Conservation (phyloP, 2,888 invertebrate genomes). For the Drosophila diplacantha region DNA sequence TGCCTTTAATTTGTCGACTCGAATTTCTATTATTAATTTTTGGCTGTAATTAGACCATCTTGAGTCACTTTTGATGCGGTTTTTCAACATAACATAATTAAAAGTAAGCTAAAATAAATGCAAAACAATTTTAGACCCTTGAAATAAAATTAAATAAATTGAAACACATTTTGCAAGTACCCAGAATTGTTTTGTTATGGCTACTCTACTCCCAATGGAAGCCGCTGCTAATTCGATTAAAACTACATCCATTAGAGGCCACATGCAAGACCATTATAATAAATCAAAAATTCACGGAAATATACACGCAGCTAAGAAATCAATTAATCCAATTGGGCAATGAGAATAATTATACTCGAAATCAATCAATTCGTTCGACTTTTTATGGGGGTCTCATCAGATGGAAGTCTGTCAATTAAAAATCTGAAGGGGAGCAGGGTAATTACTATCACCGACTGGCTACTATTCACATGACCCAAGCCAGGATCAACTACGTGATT, state of each 20-base stretch:
- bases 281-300: slow-evolving; percentile 31
- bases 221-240: slow-evolving; percentile 20
- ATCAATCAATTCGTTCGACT: slow-evolving; percentile 25
- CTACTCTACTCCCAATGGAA: not conserved
- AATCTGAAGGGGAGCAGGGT: not conserved
- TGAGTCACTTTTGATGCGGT: not conserved
- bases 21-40: not conserved
- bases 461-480: slow-evolving; percentile 15
- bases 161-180: not conserved
- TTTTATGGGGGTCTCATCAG: slow-evolving; percentile 23
- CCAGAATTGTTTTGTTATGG: not conserved
- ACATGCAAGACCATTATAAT: slow-evolving; percentile 10
- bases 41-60: not conserved
- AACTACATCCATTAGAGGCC: slow-evolving; percentile 20
- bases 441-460: slow-evolving; percentile 9
- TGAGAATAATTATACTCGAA: slow-evolving; percentile 27
- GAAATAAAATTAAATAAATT: not conserved
- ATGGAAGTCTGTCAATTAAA: slow-evolving; percentile 9
- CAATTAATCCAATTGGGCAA: slow-evolving; percentile 31
- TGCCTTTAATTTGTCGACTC: not conserved
- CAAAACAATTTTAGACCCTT: not conserved
- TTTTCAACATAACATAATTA: not conserved
- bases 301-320: slow-evolving; percentile 14
- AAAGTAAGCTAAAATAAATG: not conserved
- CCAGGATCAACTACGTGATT: slow-evolving; percentile 14